phyloP scores from a whole-genome alignment of 1,140 invertebrate species.

The Antheraea mylitta region DNA sequence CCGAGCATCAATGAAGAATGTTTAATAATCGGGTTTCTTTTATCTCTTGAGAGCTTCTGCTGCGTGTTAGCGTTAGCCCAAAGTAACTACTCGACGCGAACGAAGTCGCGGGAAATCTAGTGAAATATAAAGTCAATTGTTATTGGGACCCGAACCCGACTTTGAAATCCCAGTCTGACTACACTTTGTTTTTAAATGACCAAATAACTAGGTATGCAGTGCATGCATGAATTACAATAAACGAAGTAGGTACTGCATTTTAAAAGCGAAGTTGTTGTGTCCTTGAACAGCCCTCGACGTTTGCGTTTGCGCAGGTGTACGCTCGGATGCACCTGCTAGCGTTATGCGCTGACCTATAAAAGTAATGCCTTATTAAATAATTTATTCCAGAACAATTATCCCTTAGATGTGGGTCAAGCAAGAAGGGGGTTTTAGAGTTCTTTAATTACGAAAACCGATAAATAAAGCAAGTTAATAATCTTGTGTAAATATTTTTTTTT shows the following conservation, averaged over 20 bases:
- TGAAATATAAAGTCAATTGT: not conserved
- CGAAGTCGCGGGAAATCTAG: no score
- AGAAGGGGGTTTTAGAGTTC: conserved; percentile 40
- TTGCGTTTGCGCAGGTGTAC: conserved; percentile 56
- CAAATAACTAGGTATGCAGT: conserved; percentile 6
- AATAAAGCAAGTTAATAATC: not conserved
- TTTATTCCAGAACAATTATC: conserved; percentile 63
- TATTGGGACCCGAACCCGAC: not conserved
- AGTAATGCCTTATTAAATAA: conserved; percentile 69
- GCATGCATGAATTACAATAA: conserved; percentile 11
- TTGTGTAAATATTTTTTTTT: no score
- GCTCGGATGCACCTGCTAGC: conserved; percentile 61
- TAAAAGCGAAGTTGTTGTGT: conserved; percentile 41
- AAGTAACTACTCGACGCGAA: no score
- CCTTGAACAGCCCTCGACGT: conserved; percentile 56
- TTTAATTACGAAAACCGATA: not conserved
- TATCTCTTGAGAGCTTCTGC: no score
- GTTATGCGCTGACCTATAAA: conserved; percentile 73
- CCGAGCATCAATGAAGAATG: no score
- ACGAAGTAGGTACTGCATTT: conserved; percentile 18
- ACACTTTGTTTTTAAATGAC: not conserved
- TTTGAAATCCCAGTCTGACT: not conserved
- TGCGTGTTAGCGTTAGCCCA: no score
- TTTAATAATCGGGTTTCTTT: no score
- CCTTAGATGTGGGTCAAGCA: conserved; percentile 76